A percentile compares a stretch with the other conserved stretches of the same genome.
phyloP scores from a whole-genome alignment of 2,113 vertebrate species.

The Atrichornis clamosus region DNA sequence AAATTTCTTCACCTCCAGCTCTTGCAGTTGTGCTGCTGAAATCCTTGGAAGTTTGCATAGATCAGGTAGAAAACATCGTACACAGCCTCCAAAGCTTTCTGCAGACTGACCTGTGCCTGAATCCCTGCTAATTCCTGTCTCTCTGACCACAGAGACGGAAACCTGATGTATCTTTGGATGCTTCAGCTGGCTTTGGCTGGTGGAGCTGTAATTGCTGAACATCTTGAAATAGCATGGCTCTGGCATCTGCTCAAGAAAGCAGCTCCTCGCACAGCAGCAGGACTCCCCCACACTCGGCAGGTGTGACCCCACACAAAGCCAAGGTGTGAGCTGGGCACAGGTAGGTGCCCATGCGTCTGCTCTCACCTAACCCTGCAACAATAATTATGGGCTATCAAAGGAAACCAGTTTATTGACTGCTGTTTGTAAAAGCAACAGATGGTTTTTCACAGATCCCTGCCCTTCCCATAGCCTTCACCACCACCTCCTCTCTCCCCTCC shows the following conservation, averaged over 20 bases:
- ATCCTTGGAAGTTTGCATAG: rapidly evolving
- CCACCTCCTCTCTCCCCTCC: background rate
- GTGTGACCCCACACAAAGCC: background rate
- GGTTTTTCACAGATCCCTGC: background rate
- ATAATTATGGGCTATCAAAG: background rate
- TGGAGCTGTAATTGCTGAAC: background rate
- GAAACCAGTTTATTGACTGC: background rate
- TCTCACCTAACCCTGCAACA: background rate
- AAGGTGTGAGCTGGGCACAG: background rate
- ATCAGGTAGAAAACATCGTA: background rate
- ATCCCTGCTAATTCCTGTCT: background rate
- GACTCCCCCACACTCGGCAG: background rate
- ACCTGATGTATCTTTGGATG: background rate
- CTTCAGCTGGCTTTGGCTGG: background rate
- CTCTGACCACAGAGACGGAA: background rate
- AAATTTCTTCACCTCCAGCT: background rate
- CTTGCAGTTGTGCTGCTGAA: background rate
- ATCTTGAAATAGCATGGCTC: background rate
- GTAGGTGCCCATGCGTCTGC: background rate
- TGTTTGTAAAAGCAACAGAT: background rate
- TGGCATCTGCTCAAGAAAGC: background rate
- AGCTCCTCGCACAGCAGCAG: background rate
- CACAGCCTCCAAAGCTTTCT: background rate
- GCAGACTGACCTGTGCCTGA: background rate
- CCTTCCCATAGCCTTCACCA: background rate